phyloP scores from a whole-genome alignment of 92 coral and sea anemone species.

The Paramuricea clavata region DNA sequence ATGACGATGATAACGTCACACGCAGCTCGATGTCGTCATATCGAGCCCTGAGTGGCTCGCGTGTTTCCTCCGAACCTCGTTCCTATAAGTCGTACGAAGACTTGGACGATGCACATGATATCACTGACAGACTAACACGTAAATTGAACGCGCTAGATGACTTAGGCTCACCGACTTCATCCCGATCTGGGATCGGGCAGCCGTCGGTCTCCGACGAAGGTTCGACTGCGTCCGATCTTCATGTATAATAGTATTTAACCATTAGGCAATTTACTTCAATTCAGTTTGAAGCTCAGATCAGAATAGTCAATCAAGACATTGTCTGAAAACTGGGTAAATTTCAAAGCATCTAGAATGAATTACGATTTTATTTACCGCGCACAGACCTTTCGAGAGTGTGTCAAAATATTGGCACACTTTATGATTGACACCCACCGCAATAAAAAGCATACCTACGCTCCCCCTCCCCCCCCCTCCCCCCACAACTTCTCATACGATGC shows the following conservation, averaged over 20 bases:
- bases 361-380: too few relatives aligned
- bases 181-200: slow-evolving; percentile 21
- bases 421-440: too few relatives aligned
- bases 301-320: too few relatives aligned
- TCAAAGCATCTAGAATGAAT: too few relatives aligned
- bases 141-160: slow-evolving; percentile 65
- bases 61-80: slow-evolving; percentile 87
- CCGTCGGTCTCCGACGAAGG: slow-evolving; percentile 44
- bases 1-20: slow-evolving; percentile 71
- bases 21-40: slow-evolving; percentile 68
- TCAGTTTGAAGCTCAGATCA: too few relatives aligned
- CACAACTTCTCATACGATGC: too few relatives aligned
- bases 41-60: slow-evolving; percentile 69
- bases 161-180: slow-evolving; percentile 41
- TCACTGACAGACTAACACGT: slow-evolving; percentile 65
- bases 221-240: slow-evolving; percentile 38
- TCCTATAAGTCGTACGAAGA: slow-evolving; percentile 96
- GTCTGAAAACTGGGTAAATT: too few relatives aligned
- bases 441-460: too few relatives aligned
- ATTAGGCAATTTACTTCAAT: not conserved
- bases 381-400: too few relatives aligned
- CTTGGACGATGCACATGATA: slow-evolving; percentile 76
- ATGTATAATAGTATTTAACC: not conserved
- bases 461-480: too few relatives aligned
- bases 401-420: too few relatives aligned